Conservation (phyloP, 1,140 invertebrate genomes). For the Probaryconus sp. region DNA sequence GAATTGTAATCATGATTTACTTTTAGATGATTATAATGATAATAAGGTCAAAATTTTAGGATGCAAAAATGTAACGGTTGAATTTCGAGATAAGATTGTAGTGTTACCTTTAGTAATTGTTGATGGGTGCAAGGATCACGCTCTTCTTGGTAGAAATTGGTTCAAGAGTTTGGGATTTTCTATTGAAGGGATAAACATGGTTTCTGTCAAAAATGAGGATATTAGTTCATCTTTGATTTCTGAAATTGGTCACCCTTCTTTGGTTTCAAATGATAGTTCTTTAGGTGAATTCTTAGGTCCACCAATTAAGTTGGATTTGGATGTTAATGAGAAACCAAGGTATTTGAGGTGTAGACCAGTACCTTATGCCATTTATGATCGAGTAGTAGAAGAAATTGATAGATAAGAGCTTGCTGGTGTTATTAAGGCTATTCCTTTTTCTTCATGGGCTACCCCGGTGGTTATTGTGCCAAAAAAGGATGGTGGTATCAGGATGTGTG, state of each 20-base stretch:
- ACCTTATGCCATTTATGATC: slow-evolving; percentile 48
- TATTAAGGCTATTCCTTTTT: slow-evolving; percentile 30
- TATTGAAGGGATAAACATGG: not conserved
- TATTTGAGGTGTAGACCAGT: slow-evolving; percentile 57
- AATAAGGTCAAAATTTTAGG: not conserved
- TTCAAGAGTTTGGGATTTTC: slow-evolving; percentile 2
- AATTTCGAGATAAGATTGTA: not conserved
- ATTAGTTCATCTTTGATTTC: no score
- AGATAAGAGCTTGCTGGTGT: slow-evolving; percentile 11
- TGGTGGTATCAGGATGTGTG: slow-evolving; percentile 65
- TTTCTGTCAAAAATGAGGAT: no score
- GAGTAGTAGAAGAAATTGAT: slow-evolving; percentile 54
- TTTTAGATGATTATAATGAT: not conserved
- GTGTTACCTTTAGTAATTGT: not conserved
- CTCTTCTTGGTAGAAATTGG: slow-evolving; percentile 12
- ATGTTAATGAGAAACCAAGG: slow-evolving; percentile 24
- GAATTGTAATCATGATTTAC: not conserved
- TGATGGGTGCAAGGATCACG: slow-evolving; percentile 7
- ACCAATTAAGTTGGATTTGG: not conserved
- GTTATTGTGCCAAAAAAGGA: slow-evolving; percentile 19
- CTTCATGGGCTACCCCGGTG: slow-evolving; percentile 45
- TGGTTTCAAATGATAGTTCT: not conserved
- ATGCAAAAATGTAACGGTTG: not conserved
- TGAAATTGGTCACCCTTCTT: not conserved
- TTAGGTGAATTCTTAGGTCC: slow-evolving; percentile 13